These are phyloP conservation scores for Parasteatoda lunata DNA, from an alignment of 2,888 invertebrate species.

Conservation along the genomic window DNA sequence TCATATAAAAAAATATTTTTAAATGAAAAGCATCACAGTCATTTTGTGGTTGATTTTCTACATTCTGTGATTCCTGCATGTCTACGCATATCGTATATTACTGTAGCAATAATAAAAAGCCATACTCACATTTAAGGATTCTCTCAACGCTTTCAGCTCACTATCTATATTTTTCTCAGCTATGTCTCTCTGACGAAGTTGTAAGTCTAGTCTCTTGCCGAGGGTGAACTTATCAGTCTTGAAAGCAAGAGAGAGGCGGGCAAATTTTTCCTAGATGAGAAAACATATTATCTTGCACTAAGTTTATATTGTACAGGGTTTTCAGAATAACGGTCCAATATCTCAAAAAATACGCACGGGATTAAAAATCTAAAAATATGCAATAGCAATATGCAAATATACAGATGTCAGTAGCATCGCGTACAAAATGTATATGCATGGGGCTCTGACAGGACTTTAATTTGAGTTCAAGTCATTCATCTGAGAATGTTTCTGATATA, in stretches of 20 bases:
- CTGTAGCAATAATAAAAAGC: not conserved
- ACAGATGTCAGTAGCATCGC: not conserved
- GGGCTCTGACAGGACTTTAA: too few species aligned
- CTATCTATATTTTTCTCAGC: constrained; percentile 78
- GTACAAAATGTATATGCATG: too few species aligned
- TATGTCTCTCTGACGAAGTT: constrained; percentile 78
- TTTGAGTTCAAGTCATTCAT: too few species aligned
- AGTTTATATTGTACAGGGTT: not conserved
- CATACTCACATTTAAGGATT: constrained; percentile 73
- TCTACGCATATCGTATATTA: not conserved
- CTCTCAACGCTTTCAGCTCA: constrained; percentile 77
- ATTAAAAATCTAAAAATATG: not conserved
- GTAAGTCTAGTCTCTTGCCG: constrained; percentile 77
- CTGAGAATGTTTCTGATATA: too few species aligned
- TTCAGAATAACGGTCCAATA: too few species aligned
- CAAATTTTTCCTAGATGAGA: constrained; percentile 77
- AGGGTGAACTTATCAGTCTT: constrained; percentile 79
- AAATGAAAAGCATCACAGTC: too few species aligned
- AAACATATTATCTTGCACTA: not conserved
- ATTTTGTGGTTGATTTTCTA: too few species aligned
- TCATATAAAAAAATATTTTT: too few species aligned
- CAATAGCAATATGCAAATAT: not conserved
- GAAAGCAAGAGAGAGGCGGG: constrained; percentile 78
- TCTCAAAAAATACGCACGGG: too few species aligned
- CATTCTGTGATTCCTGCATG: not conserved